Evolutionary conservation across 2,797 vertebrate genomes (phyloP), one percentile per base, ranked within the genome.

Genomic region (Chaenodraco wilsoni): DNA sequence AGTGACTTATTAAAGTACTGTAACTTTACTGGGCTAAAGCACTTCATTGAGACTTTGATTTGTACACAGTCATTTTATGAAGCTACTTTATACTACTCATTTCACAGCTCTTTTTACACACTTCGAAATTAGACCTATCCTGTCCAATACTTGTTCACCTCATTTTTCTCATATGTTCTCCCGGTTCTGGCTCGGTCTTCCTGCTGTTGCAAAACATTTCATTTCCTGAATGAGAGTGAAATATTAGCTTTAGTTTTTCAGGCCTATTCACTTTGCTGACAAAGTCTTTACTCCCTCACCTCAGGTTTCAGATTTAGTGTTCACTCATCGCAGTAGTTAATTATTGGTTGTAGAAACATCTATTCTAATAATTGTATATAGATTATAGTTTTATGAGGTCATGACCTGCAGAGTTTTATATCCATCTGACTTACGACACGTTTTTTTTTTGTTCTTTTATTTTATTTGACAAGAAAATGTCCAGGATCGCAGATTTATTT

Each of bases 131-230:
- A 81, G 21, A 72, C 65, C 64, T 54, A 62, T 85, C 70, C 69
- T 50, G 51, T 83, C 58, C 51, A 33, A 64, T 40, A 27, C 62
- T 82, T 54, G 72, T 83, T 81, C 79, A 65, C 67, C 69, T 65
- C 21, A 44, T 87, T 74, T 83, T 83, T 84, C 76, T 88, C 77
- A 82, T 66, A 68, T 74, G 76, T 84, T 79, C 70, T 81, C 57
- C 77, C 85, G 84, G 62, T 77, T 87, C 85, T 81, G 79, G 79
- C 76, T 72, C 81, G 23, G 48, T 86, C 76, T 83, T 91, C 79
- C 84, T 82, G 87, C 88, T 88, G 86, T 91, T 89, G 88, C 85
- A 91, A 91, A 91, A 93, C 86, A 92, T 92, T 91, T 91, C 60
- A 91, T 91, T 92, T 93, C 90, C 91, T 91, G 88, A 87, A 86